Evolutionary conservation across 2,888 invertebrate genomes (phyloP).

Genomic region (Chouioia cunea): DNA sequence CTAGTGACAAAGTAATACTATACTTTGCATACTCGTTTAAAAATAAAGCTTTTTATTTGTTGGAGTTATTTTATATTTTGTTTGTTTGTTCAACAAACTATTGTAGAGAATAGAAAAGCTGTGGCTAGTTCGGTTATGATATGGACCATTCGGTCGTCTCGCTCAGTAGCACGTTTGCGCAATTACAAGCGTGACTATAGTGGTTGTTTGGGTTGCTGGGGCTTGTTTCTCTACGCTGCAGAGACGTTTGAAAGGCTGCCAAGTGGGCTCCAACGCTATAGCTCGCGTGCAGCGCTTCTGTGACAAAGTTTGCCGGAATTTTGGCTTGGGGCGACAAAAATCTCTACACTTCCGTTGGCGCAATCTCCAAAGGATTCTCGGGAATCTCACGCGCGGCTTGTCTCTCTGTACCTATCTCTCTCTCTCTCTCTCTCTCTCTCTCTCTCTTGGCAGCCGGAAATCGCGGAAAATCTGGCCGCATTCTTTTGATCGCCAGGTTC

Average conservation of each 20-base stretch:
- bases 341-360: conserved; percentile 42
- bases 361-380: conserved; percentile 25
- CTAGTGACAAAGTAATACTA: no score
- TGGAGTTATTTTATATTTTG: no score
- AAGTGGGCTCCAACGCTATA: conserved; percentile 51
- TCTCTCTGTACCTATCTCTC: conserved; percentile 36
- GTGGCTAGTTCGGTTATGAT: no score
- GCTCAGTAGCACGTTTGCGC: no score
- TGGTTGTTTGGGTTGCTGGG: background rate
- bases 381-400: conserved; percentile 46
- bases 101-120: no score
- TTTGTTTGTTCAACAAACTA: no score
- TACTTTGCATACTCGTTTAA: no score
- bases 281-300: conserved; percentile 15
- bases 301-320: conserved; percentile 47
- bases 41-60: no score
- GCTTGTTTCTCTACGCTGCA: background rate
- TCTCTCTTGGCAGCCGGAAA: conserved; percentile 22
- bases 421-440: conserved; percentile 11
- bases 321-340: conserved; percentile 53
- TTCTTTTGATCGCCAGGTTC: conserved; percentile 44
- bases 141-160: no score
- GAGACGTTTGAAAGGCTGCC: conserved; percentile 57
- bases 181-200: no score
- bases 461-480: conserved; percentile 40